A percentile compares a stretch with the other conserved stretches of the same genome.
Conservation (phyloP, 2,888 invertebrate species). For the Clitarchus hookeri region DNA sequence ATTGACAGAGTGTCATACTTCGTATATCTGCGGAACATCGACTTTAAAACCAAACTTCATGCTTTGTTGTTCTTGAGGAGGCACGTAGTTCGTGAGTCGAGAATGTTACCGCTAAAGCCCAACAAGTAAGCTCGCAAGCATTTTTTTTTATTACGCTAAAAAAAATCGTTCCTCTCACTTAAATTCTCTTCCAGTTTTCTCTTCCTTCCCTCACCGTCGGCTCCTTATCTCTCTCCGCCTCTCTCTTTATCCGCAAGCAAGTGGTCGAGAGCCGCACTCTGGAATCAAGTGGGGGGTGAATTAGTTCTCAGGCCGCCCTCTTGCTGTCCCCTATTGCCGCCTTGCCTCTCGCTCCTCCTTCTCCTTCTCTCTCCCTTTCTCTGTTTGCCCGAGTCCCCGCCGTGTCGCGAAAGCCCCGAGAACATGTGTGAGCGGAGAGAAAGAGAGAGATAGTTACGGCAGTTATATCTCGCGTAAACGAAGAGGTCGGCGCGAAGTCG, state of each 20-base stretch:
- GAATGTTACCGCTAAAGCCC: too few species aligned
- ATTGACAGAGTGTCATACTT: too few species aligned
- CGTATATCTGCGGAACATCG: too few species aligned
- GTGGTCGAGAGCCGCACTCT: constrained; percentile 1
- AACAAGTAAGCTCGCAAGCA: too few species aligned
- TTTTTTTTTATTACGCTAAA: too few species aligned
- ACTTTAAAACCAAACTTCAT: too few species aligned
- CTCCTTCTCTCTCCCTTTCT: not conserved
- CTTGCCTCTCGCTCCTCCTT: not conserved
- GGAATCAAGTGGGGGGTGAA: not conserved
- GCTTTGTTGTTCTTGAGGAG: too few species aligned
- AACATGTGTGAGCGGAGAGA: not conserved
- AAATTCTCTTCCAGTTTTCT: not conserved
- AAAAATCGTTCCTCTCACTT: too few species aligned
- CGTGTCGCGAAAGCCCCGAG: not conserved
- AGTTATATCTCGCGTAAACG: not conserved
- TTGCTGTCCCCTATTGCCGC: not conserved
- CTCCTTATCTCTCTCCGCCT: not conserved
- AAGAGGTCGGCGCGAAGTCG: not conserved
- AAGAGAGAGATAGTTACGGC: not conserved
- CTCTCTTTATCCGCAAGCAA: not conserved
- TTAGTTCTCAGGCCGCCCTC: not conserved
- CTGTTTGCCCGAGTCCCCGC: not conserved
- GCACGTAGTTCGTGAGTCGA: too few species aligned
- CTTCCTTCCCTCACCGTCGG: not conserved